Evolutionary conservation across 1,140 invertebrate species (phyloP), one percentile per base, ranked within the genome.

Genomic region (Zaprionus ornatus): DNA sequence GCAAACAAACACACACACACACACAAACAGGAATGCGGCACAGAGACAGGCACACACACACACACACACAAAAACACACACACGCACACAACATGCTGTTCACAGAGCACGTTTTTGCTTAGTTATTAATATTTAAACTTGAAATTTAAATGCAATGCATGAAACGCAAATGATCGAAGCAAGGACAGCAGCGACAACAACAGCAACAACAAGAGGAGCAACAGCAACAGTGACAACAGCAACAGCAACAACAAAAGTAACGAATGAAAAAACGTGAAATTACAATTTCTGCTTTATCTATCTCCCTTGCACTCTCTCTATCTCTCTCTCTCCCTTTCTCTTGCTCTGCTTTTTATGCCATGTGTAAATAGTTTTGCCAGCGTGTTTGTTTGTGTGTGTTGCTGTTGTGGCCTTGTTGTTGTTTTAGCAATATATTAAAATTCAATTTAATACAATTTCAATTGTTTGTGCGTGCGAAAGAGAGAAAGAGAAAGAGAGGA

Each of bases 391-490:
- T 74, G 37, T 72, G 54, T 59, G 32, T 65, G 40, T 50, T 69
- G 56, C 17, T 61, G 56, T 59, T 45, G 48, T 57, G 17, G 56
- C 64, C 52, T 73, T 77, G 45, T 77, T 77, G 76, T 74, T 82
- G 82, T 82, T 86, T 25, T 37, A 69, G 82, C 82, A 78, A 85
- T 80, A 88, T 88, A 90, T 80, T 90, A 90, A 88, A 88, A 88
- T 88, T 84, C 80, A 90, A 88, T 88, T 79, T 88, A 90, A 90
- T 88, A 80, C 84, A 81, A 90, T 87, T 87, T 84, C 80, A 80
- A 90, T 80, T 88, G 85, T 74, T 83, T 72, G 80, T 88, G 84
- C 84, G 84, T 84, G 74, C 77, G 54, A 80, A 17, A 55, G 52
- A 55, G 52, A 45, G n/a, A 7, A 2, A 40, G 1, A 6, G 29